phyloP scores from a whole-genome alignment of 1,140 invertebrate genomes.

The Drosophila bocki region DNA sequence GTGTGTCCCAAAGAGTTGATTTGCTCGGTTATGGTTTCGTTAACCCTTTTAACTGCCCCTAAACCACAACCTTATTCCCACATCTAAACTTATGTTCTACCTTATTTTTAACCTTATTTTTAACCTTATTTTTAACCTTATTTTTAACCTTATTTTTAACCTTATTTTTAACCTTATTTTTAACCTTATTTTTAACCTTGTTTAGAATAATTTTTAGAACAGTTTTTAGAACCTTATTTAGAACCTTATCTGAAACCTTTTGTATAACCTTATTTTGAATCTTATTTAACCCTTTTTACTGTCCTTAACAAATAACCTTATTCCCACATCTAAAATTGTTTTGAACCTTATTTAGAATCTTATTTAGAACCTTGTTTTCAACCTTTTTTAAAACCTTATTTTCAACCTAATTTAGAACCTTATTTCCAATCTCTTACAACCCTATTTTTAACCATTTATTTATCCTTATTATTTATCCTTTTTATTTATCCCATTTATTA shows the following conservation, averaged over 20 bases:
- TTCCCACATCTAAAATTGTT: no score
- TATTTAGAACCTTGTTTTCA: no score
- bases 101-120: background rate
- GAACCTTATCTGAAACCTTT: background rate
- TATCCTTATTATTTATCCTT: background rate
- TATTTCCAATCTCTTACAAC: no score
- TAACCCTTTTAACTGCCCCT: background rate
- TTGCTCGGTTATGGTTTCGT: conserved; percentile 3
- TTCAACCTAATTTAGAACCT: background rate
- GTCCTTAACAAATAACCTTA: no score
- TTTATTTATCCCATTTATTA: background rate
- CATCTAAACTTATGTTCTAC: background rate
- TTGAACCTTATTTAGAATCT: no score
- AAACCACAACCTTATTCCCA: background rate
- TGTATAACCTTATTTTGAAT: background rate
- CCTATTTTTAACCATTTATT: background rate
- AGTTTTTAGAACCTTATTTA: no score
- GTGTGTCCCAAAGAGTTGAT: background rate
- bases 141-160: no score
- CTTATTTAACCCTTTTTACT: background rate
- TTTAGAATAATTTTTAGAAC: no score
- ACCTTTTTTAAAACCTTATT: background rate
- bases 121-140: no score
- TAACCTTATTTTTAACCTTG: no score
- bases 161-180: background rate